phyloP scores from a whole-genome alignment of 2,888 invertebrate genomes.

The Ophion costatus region DNA sequence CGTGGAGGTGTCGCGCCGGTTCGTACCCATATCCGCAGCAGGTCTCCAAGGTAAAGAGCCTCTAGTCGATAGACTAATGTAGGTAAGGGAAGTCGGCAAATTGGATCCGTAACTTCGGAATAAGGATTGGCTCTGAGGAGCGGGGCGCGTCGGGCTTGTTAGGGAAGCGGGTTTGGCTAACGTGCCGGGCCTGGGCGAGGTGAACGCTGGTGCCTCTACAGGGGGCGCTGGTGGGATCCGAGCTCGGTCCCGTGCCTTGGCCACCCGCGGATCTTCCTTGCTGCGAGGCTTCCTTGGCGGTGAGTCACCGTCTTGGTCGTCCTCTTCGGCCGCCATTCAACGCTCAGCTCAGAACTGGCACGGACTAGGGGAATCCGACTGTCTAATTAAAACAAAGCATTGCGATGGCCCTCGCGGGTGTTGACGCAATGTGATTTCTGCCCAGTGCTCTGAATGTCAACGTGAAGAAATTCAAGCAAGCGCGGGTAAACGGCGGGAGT shows the following conservation, averaged over 20 bases:
- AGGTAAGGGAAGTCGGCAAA: constrained; percentile 82
- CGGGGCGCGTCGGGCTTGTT: too few relatives aligned
- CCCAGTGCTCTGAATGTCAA: constrained; percentile 88
- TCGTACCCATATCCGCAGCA: constrained; percentile 91
- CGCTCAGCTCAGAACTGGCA: constrained; percentile 84
- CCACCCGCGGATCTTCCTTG: constrained; percentile 82
- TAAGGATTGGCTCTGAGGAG: constrained; percentile 86
- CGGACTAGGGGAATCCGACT: constrained; percentile 84
- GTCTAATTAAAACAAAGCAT: constrained; percentile 84
- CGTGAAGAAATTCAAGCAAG: constrained; percentile 86
- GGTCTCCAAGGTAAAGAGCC: constrained; percentile 90
- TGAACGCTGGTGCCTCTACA: constrained; percentile 65
- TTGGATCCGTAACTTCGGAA: constrained; percentile 88
- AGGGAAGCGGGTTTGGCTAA: too few relatives aligned
- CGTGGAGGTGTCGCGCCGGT: constrained; percentile 83
- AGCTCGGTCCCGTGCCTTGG: constrained; percentile 84
- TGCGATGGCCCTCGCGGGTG: constrained; percentile 87
- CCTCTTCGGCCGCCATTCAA: constrained; percentile 75
- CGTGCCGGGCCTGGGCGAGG: constrained; percentile 72
- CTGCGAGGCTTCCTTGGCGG: constrained; percentile 57
- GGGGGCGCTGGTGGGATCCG: constrained; percentile 70
- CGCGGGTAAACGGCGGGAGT: constrained; percentile 12
- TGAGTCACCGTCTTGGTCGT: too few relatives aligned
- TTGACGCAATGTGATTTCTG: constrained; percentile 89
- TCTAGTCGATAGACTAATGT: constrained; percentile 88